Evolutionary conservation across 23 tunicate genomes (phyloP).

Genomic region (Styela plicata): DNA sequence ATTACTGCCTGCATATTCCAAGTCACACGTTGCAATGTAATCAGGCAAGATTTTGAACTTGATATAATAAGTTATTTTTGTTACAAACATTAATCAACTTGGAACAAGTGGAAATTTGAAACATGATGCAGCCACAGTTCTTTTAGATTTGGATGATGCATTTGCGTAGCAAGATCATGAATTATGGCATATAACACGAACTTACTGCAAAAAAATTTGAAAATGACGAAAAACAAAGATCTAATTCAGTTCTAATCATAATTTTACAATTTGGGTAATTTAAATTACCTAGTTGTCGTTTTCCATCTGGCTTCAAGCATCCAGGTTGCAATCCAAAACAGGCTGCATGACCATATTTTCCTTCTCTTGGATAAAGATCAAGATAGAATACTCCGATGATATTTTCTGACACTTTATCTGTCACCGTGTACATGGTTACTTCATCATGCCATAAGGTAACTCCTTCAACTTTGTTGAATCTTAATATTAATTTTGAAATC

Average conservation of each 20-base stretch:
- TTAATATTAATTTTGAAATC: too few relatives aligned
- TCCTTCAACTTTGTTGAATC: conserved; percentile 52
- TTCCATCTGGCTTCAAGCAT: conserved; percentile 77
- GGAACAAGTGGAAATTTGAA: too few relatives aligned
- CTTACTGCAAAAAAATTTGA: neutral
- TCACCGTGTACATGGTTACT: conserved; percentile 68
- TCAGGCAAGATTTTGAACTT: too few relatives aligned
- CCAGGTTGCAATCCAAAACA: conserved; percentile 85
- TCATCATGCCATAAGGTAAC: conserved; percentile 69
- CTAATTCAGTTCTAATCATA: neutral
- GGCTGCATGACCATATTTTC: conserved; percentile 94
- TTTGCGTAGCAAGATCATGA: too few relatives aligned
- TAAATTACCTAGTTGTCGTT: conserved; percentile 59
- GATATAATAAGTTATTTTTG: too few relatives aligned
- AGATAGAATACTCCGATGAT: conserved; percentile 79
- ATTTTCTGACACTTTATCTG: conserved; percentile 36
- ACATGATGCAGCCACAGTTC: too few relatives aligned
- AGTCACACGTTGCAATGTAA: too few relatives aligned
- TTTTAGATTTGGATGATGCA: too few relatives aligned
- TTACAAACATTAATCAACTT: too few relatives aligned
- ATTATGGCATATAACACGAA: neutral
- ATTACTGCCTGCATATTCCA: too few relatives aligned
- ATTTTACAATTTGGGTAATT: too few relatives aligned
- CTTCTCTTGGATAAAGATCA: conserved; percentile 76
- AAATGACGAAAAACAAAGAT: too few relatives aligned